Evolutionary conservation across 2,113 vertebrate species (phyloP).

Genomic region (Urocynchramus pylzowi): DNA sequence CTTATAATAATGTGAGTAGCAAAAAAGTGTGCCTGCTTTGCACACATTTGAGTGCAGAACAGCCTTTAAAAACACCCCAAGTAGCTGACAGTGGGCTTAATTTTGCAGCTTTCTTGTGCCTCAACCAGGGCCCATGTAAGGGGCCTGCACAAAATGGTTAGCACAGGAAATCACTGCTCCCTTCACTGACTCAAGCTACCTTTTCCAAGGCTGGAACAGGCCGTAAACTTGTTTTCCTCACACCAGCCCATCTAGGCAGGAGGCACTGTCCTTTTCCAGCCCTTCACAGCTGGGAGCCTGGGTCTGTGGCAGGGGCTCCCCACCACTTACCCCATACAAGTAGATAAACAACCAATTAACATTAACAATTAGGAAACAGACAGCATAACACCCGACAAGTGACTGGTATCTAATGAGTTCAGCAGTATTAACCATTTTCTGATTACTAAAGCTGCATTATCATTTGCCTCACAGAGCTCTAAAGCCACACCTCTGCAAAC

Average conservation of each 20-base stretch:
- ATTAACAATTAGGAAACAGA: not conserved
- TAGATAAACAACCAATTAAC: not conserved
- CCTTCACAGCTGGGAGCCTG: not conserved
- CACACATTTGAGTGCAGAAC: not conserved
- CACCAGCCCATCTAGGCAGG: not conserved
- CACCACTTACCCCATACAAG: not conserved
- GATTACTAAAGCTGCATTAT: not conserved
- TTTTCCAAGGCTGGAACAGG: not conserved
- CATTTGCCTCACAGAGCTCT: not conserved
- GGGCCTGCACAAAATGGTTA: not conserved
- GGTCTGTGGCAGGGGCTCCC: not conserved
- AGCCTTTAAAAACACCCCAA: not conserved
- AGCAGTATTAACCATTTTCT: not conserved
- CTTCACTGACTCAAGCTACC: not conserved
- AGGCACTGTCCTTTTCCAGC: not conserved
- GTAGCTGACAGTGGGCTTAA: not conserved
- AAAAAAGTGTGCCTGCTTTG: not conserved
- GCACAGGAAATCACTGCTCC: not conserved
- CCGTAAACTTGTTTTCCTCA: not conserved
- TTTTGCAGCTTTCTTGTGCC: not conserved
- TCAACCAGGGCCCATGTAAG: not conserved
- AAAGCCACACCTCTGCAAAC: fast-evolving
- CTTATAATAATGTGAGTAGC: not conserved
- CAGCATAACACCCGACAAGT: not conserved
- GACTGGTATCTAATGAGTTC: not conserved